Conservation (phyloP, 2,113 vertebrate species). For the Cebus imitator region DNA sequence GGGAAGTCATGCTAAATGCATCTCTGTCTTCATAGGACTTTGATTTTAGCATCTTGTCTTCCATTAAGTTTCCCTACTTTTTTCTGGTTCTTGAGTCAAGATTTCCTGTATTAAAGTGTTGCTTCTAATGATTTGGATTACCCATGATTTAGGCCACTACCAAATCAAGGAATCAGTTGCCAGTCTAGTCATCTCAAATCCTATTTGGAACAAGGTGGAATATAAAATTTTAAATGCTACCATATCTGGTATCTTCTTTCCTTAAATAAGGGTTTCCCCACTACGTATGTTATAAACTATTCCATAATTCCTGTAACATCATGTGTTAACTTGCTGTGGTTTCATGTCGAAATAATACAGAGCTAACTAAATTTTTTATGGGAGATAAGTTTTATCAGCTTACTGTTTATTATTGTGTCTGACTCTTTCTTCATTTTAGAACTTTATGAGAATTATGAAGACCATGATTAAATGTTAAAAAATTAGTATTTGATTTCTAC, state of each 20-base stretch:
- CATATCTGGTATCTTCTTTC: background rate
- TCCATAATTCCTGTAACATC: background rate
- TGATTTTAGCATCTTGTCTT: background rate
- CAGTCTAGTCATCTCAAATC: conserved; percentile 37
- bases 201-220: conserved; percentile 35
- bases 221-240: conserved; percentile 52
- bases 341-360: conserved; percentile 39
- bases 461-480: conserved; percentile 10
- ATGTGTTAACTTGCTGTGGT: conserved; percentile 43
- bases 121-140: conserved; percentile 44
- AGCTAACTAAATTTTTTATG: conserved; percentile 38
- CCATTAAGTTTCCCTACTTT: background rate
- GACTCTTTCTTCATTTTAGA: conserved; percentile 27
- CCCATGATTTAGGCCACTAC: conserved; percentile 19
- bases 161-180: conserved; percentile 45
- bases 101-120: conserved; percentile 44
- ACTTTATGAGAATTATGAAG: conserved; percentile 23
- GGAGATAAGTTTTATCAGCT: background rate
- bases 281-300: background rate
- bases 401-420: conserved; percentile 10
- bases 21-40: background rate
- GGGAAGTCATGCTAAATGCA: background rate
- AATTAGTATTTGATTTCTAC: conserved; percentile 26
- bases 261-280: background rate
- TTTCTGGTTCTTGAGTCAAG: conserved; percentile 14